phyloP scores from a whole-genome alignment of 2,888 invertebrate genomes.

The Synergus laeviventris region DNA sequence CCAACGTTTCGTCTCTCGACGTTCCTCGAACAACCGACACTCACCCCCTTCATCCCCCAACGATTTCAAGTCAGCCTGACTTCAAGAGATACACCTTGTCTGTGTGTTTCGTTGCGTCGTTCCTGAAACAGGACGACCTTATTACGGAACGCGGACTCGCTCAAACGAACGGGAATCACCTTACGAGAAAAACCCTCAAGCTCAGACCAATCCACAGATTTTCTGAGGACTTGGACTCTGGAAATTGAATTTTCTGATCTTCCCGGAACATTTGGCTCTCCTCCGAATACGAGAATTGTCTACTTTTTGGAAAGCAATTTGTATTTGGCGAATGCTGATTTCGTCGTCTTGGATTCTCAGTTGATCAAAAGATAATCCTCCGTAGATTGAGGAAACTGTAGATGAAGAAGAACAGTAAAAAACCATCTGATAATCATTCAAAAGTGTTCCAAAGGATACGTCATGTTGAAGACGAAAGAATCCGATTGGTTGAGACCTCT shows the following conservation, averaged over 20 bases:
- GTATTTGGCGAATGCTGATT: not conserved
- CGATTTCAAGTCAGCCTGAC: slow-evolving; percentile 52
- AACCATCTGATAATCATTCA: not conserved
- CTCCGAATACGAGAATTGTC: not conserved
- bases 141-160: slow-evolving; percentile 43
- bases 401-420: not conserved
- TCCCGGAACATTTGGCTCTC: not conserved
- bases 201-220: slow-evolving; percentile 17
- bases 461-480: too few relatives aligned
- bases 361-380: too few relatives aligned
- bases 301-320: not conserved
- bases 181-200: not conserved
- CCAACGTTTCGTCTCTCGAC: slow-evolving; percentile 66
- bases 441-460: too few relatives aligned
- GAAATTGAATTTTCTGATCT: slow-evolving; percentile 6
- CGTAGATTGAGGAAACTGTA: too few relatives aligned
- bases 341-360: too few relatives aligned
- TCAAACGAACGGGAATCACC: slow-evolving; percentile 14
- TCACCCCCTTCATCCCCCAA: slow-evolving; percentile 40
- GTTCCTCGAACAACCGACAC: slow-evolving; percentile 61
- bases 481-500: too few relatives aligned
- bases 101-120: slow-evolving; percentile 46
- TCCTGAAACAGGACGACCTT: slow-evolving; percentile 47
- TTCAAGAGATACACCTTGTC: slow-evolving; percentile 56
- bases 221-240: slow-evolving; percentile 4